Conservation (phyloP, 1,140 invertebrate species). For the Araneus ventricosus region DNA sequence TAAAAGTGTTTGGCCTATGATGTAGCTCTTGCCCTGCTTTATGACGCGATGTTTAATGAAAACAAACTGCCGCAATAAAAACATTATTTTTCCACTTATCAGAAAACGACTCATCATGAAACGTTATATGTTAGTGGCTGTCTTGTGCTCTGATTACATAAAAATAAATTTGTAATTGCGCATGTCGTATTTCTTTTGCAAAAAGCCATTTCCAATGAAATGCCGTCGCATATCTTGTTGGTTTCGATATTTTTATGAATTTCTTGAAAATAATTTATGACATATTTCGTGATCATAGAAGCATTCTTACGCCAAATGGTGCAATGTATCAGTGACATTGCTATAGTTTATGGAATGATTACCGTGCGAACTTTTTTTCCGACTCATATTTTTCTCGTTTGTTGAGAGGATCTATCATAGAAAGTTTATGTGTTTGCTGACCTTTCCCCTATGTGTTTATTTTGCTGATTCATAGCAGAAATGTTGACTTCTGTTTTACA, state of each 20-base stretch:
- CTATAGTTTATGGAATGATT: background rate
- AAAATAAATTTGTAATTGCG: constrained; percentile 4
- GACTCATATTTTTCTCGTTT: background rate
- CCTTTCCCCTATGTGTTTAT: background rate
- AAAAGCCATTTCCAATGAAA: background rate
- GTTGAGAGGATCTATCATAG: background rate
- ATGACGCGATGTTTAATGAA: background rate
- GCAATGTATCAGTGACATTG: background rate
- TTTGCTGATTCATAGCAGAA: background rate
- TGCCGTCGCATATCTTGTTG: background rate
- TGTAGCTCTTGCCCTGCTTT: background rate
- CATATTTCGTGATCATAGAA: background rate
- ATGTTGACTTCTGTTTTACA: background rate
- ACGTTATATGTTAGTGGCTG: background rate
- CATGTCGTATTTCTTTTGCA: background rate
- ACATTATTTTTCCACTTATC: background rate
- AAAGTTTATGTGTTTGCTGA: background rate
- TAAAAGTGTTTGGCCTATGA: background rate
- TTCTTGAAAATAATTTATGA: background rate
- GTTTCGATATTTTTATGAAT: background rate
- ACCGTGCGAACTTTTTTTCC: background rate
- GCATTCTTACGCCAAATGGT: background rate
- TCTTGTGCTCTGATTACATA: background rate
- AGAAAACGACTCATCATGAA: background rate
- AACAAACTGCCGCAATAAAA: background rate